Evolutionary conservation across 2,113 vertebrate species (phyloP).

Genomic region (Rostratula benghalensis): DNA sequence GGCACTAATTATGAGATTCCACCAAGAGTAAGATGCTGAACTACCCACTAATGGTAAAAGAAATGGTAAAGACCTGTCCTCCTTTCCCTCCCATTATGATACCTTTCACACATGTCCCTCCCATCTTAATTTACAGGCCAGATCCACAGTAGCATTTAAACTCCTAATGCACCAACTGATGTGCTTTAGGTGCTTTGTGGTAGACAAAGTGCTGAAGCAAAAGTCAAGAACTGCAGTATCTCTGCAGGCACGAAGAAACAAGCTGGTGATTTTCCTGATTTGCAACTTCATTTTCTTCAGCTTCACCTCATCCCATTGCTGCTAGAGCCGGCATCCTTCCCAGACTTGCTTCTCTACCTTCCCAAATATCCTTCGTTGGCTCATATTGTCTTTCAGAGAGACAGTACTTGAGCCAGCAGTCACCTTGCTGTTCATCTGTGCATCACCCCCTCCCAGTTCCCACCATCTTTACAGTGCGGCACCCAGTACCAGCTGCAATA

Average conservation of each 20-base stretch:
- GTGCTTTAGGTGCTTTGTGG: neutral
- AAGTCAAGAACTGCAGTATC: neutral
- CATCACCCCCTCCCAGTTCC: neutral
- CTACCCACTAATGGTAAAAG: neutral
- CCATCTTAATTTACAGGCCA: rapidly evolving
- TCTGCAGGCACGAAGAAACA: neutral
- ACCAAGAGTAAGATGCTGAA: neutral
- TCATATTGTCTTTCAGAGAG: neutral
- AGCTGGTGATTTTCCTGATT: neutral
- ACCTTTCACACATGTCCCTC: neutral
- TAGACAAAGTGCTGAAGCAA: neutral
- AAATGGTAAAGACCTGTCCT: neutral
- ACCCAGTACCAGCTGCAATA: neutral
- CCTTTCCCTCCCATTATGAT: rapidly evolving
- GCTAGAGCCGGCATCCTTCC: neutral
- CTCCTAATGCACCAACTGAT: rapidly evolving
- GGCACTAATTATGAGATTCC: neutral
- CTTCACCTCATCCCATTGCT: neutral
- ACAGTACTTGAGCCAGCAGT: neutral
- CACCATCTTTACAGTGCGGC: neutral
- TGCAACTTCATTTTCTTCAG: neutral
- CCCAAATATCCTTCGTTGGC: neutral
- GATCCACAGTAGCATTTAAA: neutral
- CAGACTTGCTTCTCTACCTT: neutral
- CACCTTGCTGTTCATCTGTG: neutral